A percentile compares a stretch with the other conserved stretches of the same genome.
Conservation (phyloP, 2,888 invertebrate genomes). For the Mimas tiliae region DNA sequence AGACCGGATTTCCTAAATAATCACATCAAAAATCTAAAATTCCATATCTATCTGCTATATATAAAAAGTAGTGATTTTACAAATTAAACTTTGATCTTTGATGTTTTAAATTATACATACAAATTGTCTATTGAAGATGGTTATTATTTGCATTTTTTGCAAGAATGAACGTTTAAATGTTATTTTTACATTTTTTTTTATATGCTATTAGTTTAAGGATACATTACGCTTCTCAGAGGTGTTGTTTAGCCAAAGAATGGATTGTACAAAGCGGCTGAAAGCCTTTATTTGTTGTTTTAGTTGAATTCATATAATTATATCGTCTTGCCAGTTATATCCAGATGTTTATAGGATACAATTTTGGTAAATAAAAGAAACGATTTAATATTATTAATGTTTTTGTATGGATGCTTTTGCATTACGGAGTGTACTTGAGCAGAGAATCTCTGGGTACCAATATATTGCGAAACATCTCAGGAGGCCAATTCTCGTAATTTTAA, state of each 20-base stretch:
- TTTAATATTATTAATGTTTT: constrained; percentile 28
- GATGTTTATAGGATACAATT: constrained; percentile 22
- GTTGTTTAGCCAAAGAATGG: constrained; percentile 74
- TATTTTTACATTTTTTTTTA: constrained; percentile 27
- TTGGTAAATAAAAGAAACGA: constrained; percentile 14
- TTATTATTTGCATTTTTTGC: not conserved
- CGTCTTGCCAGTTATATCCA: constrained; percentile 35
- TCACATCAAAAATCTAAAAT: too few species aligned
- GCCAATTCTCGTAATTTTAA: too few species aligned
- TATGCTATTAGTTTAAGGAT: constrained; percentile 59
- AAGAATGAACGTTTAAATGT: not conserved
- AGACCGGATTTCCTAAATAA: too few species aligned
- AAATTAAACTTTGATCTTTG: too few species aligned
- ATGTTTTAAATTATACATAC: too few species aligned
- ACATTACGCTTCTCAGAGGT: constrained; percentile 76
- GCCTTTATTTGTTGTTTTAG: constrained; percentile 61
- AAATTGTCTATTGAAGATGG: too few species aligned
- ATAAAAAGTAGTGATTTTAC: too few species aligned
- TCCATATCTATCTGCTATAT: too few species aligned
- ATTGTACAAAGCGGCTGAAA: constrained; percentile 72
- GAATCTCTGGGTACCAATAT: constrained; percentile 9
- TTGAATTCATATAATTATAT: constrained; percentile 39
- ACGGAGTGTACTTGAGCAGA: constrained; percentile 14
- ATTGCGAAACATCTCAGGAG: not conserved
- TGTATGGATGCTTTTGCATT: constrained; percentile 26